Percentiles rank a stretch among this genome's conserved stretches.
phyloP scores from a whole-genome alignment of 2,797 vertebrate species.

The Microtus obscurus region DNA sequence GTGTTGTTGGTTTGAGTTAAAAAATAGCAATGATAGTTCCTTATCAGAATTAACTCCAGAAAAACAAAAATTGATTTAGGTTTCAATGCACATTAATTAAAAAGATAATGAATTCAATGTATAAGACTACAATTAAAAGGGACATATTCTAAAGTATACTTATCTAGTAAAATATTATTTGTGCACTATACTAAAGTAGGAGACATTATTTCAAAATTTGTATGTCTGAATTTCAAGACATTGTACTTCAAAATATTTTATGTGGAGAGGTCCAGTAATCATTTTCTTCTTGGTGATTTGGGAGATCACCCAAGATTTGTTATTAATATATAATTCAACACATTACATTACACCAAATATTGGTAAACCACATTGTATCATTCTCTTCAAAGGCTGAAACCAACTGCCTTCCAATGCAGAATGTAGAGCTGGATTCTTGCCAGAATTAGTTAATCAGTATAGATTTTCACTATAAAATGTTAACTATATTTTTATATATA shows the following conservation, averaged over 20 bases:
- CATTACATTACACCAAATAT: not conserved
- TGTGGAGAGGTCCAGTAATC: not conserved
- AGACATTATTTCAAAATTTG: constrained; percentile 31
- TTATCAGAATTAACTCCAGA: constrained; percentile 21
- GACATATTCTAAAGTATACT: not conserved
- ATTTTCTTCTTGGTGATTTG: not conserved
- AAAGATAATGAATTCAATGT: not conserved
- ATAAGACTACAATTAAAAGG: not conserved
- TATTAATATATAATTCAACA: not conserved
- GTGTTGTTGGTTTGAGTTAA: constrained; percentile 53
- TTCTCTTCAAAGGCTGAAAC: constrained; percentile 2
- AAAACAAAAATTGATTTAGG: constrained; percentile 35
- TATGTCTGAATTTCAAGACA: not conserved
- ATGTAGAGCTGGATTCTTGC: not conserved
- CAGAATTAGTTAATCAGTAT: constrained; percentile 19
- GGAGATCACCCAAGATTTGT: not conserved
- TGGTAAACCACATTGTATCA: not conserved
- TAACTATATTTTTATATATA: too few species aligned
- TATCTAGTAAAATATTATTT: constrained; percentile 12
- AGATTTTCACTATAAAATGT: not conserved
- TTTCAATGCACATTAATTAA: not conserved
- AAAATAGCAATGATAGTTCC: not conserved
- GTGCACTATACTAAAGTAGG: not conserved
- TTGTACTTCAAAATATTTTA: constrained; percentile 6
- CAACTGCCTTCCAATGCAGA: not conserved